Evolutionary conservation across 1,140 invertebrate species (phyloP), one percentile per base, ranked within the genome.

Genomic region (Hypsibius dujardini): DNA sequence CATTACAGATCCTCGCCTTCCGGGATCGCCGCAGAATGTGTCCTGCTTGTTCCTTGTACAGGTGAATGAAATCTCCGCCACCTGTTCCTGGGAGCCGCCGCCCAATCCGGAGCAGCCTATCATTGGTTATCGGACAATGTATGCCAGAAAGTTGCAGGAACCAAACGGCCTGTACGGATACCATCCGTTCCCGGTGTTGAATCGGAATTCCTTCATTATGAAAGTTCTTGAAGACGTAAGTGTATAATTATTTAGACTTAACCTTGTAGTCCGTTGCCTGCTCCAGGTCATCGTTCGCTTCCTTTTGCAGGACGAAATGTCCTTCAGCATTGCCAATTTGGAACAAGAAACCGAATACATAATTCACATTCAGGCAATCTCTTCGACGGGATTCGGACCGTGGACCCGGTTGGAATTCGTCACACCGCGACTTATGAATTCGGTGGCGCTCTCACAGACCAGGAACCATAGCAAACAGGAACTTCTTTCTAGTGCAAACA

Each of bases 211-310:
- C 45, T 12, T 15, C 42, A 3, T 67, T 12, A 45, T 67, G 12
- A 67, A 67, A 67, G 62, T 67, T 12, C 62, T 67, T 67, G 62
- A 67, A 15, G 62, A 67, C 12, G 62, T 67, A 67, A 15, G 62
- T 56, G n/a, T 28, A 28, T 28, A 28, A 28, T 28, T 28, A 28
- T 28, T 28, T 28, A 28, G 28, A 28, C 28, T 28, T 28, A 28
- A 28, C 28, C 28, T 28, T 28, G 28, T 28, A 28, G 28, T 28
- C 28, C 28, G 28, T 28, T 28, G 28, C 28, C 28, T 28, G 28
- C 28, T 28, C 28, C 28, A 28, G 28, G 28, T 28, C 28, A 28
- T 28, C 28, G 0, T 28, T 28, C 28, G 28, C 28, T 7, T n/a
- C n/a, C n/a, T 67, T 67, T 15, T 67, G 12, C 42, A 67, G 62